Conservation (phyloP, 1,140 invertebrate genomes). For the Sycophaga agraensis region DNA sequence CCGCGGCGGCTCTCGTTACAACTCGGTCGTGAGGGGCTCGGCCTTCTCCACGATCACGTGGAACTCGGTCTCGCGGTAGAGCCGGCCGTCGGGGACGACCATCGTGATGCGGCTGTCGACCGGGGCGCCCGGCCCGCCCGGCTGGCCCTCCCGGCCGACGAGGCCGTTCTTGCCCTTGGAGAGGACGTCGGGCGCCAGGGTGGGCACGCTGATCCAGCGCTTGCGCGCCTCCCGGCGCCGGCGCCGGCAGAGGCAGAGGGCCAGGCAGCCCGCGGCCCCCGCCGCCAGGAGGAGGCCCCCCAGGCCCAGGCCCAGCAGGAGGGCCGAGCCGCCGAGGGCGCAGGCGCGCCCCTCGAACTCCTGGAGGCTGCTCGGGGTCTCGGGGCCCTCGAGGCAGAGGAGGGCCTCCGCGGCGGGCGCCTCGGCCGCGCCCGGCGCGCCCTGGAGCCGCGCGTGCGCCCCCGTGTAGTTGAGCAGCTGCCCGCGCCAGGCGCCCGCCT, state of each 20-base stretch:
- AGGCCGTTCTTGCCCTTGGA: slow-evolving; percentile 45
- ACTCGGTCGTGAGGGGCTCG: slow-evolving; percentile 75
- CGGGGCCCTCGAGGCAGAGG: slow-evolving; percentile 40
- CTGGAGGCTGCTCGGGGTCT: slow-evolving; percentile 41
- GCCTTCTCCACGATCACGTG: slow-evolving; percentile 81
- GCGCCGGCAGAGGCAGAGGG: slow-evolving; percentile 44
- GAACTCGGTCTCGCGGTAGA: slow-evolving; percentile 81
- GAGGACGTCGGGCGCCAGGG: slow-evolving; percentile 50
- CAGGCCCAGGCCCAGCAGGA: slow-evolving; percentile 42
- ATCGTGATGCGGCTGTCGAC: slow-evolving; percentile 60
- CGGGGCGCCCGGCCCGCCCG: slow-evolving; percentile 30
- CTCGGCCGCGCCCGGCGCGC: slow-evolving; percentile 28
- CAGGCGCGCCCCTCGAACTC: slow-evolving; percentile 46
- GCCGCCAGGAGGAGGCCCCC: slow-evolving; percentile 35
- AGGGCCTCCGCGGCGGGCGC: no score
- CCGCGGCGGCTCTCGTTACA: slow-evolving; percentile 56
- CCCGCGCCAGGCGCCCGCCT: slow-evolving; percentile 51
- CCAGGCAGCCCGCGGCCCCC: slow-evolving; percentile 33
- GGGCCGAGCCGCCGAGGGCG: slow-evolving; percentile 40
- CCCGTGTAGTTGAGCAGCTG: slow-evolving; percentile 54
- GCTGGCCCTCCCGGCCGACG: slow-evolving; percentile 38
- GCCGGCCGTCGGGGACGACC: slow-evolving; percentile 76
- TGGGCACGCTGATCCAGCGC: slow-evolving; percentile 56
- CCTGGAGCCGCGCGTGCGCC: slow-evolving; percentile 40
- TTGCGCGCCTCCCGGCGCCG: slow-evolving; percentile 40